Conservation (phyloP, 2,888 invertebrate species). For the Leptinotarsa juncta region DNA sequence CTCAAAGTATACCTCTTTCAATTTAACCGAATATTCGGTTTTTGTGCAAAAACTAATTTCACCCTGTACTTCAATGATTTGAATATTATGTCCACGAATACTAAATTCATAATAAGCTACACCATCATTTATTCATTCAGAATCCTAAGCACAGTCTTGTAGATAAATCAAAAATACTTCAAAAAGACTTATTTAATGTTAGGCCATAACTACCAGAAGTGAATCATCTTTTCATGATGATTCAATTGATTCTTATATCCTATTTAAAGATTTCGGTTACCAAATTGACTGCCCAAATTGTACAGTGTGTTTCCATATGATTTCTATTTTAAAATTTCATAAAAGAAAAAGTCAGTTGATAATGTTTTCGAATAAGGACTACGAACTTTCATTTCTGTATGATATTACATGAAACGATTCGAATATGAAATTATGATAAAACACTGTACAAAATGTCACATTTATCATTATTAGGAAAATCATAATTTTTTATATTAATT, state of each 20-base stretch:
- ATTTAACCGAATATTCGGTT: too few species aligned
- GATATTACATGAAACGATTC: too few species aligned
- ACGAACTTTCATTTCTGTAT: too few species aligned
- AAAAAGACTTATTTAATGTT: conserved; percentile 18
- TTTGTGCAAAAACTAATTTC: background rate
- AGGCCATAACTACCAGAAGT: conserved; percentile 9
- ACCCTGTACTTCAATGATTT: background rate
- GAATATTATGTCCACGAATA: too few species aligned
- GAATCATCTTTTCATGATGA: conserved; percentile 14
- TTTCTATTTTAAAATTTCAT: too few species aligned
- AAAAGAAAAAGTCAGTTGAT: too few species aligned
- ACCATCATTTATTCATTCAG: background rate
- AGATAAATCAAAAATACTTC: conserved; percentile 5
- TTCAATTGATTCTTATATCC: background rate
- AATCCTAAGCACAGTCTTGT: conserved; percentile 14
- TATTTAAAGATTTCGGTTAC: conserved; percentile 17
- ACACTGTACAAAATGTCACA: conserved; percentile 5
- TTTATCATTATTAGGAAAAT: background rate
- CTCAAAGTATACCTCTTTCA: too few species aligned
- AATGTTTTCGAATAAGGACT: too few species aligned
- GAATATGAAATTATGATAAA: background rate
- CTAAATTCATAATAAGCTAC: too few species aligned
- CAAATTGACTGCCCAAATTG: conserved; percentile 7
- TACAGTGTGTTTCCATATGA: background rate
- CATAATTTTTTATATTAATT: background rate